Base-by-base conservation (phyloP, 2,113 vertebrate genomes). In the Sinocyclocheilus rhinocerous region DNA sequence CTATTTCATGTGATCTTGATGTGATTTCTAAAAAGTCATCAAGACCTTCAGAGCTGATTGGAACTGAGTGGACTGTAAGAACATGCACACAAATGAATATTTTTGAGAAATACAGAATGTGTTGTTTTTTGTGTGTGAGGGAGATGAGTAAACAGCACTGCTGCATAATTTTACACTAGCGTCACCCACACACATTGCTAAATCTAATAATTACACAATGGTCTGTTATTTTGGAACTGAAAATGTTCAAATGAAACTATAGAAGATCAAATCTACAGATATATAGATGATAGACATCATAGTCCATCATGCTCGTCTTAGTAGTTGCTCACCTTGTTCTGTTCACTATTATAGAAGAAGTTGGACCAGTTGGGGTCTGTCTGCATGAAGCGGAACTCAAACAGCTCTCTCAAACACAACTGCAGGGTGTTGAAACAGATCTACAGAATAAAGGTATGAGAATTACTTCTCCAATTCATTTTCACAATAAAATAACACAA, bases 311-410 rank as follows among this genome's bases (percentile, higher is more conserved):
- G 9, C 63, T 42, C 36, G 57, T 48, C 45, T 50, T 18, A 12
- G n/a, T 15, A 57, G 6, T 16, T 9, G 36, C 93, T 42, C 73
- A 97, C 97, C 94, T 97, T 94, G 87, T 96, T 92, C 22, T 93
- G 94, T 63, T 95, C 92, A 0, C 93, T 89, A 0, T 97, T 96
- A 45, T 97, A 98, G 67, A 97, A 96, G 93, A 97, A 98, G 93
- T 98, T 98, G 91, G 97, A 93, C 97, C 97, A 98, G 94, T 98
- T 98, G 50, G 97, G 97, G 87, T 98, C 97, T 0, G 97, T 98
- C 92, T 98, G 97, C 97, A 97, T 98, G 93, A 98, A 98, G 89
- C 95, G 93, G 92, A 97, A 97, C 89, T 98, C 97, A 88, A 98
- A 97, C 50, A 98, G 90, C 88, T 98, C 97, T 50, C 93, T 93